Conservation (phyloP, 1,140 invertebrate genomes). For the Microplitis mediator region DNA sequence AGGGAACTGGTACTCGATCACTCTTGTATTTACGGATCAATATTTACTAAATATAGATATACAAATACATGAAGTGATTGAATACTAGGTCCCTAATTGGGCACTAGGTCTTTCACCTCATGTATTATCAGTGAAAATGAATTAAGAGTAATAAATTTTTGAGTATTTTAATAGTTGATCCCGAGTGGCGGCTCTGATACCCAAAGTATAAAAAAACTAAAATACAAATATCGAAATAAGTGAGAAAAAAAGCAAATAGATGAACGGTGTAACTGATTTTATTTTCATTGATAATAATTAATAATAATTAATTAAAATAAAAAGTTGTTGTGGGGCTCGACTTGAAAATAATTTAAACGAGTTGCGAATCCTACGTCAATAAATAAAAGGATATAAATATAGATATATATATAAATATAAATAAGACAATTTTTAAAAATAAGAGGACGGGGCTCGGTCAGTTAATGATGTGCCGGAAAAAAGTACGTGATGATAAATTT, state of each 20-base stretch:
- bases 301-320: conserved; percentile 41
- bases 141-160: conserved; percentile 32
- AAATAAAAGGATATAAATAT: neutral
- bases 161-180: conserved; percentile 41
- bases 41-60: no score
- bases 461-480: neutral
- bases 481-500: neutral
- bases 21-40: no score
- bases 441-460: conserved; percentile 4
- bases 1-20: no score
- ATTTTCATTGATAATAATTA: conserved; percentile 49
- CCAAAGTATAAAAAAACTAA: conserved; percentile 42
- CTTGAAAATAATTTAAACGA: conserved; percentile 26
- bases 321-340: conserved; percentile 31
- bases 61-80: no score
- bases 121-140: conserved; percentile 14
- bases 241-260: conserved; percentile 40
- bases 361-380: conserved; percentile 24
- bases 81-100: no score
- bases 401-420: neutral
- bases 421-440: conserved; percentile 30
- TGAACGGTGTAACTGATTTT: conserved; percentile 55
- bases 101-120: no score
- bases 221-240: conserved; percentile 11
- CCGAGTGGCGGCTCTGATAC: conserved; percentile 51